These are phyloP conservation scores for Tinea semifulvella DNA, from an alignment of 2,888 invertebrate genomes.

Conservation along the genomic window DNA sequence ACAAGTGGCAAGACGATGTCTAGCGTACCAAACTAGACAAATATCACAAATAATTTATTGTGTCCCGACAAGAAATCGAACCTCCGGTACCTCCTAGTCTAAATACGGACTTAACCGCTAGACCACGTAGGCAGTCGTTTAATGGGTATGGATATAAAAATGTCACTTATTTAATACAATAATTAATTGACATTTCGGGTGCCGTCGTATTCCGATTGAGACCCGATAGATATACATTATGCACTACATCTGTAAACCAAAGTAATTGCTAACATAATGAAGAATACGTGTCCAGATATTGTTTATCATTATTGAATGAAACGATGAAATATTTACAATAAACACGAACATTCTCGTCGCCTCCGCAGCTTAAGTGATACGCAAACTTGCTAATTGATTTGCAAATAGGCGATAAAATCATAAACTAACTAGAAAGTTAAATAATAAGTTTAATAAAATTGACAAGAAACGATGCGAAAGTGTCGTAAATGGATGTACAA, in stretches of 20 bases:
- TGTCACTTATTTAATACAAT: too few relatives aligned
- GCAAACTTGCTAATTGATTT: conserved; percentile 21
- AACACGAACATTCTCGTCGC: conserved; percentile 9
- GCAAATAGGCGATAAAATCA: conserved; percentile 18
- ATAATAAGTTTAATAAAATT: conserved; percentile 12
- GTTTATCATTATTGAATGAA: conserved; percentile 1
- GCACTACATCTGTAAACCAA: background rate
- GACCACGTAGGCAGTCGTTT: too few relatives aligned
- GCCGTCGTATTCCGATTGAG: too few relatives aligned
- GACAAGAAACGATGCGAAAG: conserved; percentile 4
- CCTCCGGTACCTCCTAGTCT: too few relatives aligned
- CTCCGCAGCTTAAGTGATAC: background rate
- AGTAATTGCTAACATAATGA: background rate
- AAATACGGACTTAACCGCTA: too few relatives aligned
- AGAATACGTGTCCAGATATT: conserved; percentile 6
- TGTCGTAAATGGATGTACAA: background rate
- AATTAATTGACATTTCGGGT: too few relatives aligned
- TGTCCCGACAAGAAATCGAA: too few relatives aligned
- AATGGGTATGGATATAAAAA: too few relatives aligned
- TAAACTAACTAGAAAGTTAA: conserved; percentile 12
- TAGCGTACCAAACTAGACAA: too few relatives aligned
- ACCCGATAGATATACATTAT: too few relatives aligned
- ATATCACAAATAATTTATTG: too few relatives aligned
- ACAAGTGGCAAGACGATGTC: too few relatives aligned
- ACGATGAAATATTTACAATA: background rate